phyloP scores from a whole-genome alignment of 2,113 vertebrate species.

The Tauraco erythrolophus region DNA sequence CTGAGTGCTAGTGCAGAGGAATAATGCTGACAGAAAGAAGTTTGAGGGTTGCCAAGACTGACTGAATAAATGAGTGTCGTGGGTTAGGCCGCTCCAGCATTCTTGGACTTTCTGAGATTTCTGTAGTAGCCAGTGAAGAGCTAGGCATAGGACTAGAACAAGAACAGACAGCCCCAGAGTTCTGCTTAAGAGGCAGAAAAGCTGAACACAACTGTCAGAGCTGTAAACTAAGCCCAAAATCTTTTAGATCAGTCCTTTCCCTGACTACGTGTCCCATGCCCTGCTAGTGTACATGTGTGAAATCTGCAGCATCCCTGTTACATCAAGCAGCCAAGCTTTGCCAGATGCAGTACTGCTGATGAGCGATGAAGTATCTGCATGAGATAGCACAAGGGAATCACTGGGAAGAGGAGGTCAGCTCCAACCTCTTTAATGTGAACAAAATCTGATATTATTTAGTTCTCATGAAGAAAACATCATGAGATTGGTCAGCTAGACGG shows the following conservation, averaged over 20 bases:
- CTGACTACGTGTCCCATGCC: rapidly evolving
- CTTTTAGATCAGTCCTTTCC: background rate
- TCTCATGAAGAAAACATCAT: background rate
- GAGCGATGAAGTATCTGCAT: background rate
- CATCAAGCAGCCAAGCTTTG: background rate
- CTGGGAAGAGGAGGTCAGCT: background rate
- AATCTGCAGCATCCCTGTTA: background rate
- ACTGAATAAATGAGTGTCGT: too few relatives aligned
- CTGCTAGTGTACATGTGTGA: background rate
- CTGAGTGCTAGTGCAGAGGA: background rate
- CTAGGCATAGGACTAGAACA: background rate
- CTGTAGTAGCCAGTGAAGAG: background rate
- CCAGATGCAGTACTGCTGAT: background rate
- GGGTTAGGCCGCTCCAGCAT: too few relatives aligned
- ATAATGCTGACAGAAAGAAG: rapidly evolving
- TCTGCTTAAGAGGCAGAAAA: background rate
- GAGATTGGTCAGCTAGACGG: background rate
- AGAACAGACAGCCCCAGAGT: background rate
- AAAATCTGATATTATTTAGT: background rate
- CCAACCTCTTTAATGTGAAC: background rate
- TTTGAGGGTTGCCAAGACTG: background rate
- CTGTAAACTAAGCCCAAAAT: background rate
- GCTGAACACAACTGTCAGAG: background rate
- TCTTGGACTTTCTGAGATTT: background rate
- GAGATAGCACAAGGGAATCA: background rate